These are phyloP conservation scores for Gobionotothen gibberifrons DNA, from an alignment of 2,797 vertebrate genomes.

Conservation along the genomic window DNA sequence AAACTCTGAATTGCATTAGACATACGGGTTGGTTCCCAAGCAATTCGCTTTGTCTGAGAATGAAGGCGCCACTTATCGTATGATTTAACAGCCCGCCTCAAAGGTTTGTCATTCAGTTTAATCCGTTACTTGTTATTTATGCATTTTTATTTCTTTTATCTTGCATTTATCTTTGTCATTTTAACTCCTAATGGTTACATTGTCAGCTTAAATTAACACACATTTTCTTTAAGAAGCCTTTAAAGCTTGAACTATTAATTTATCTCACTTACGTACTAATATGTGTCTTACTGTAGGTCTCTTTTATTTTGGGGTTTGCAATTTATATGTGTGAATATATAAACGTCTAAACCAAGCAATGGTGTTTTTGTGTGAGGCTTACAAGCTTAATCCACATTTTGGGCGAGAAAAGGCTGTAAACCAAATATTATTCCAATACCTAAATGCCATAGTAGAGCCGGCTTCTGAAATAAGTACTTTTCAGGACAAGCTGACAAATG, in stretches of 20 bases:
- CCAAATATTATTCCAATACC: constrained; percentile 48
- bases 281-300: constrained; percentile 13
- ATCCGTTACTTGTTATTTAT: constrained; percentile 24
- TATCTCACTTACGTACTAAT: constrained; percentile 31
- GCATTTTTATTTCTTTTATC: constrained; percentile 5
- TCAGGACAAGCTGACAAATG: constrained; percentile 37
- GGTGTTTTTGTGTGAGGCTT: constrained; percentile 40
- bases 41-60: constrained; percentile 35
- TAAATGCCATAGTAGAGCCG: constrained; percentile 37
- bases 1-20: constrained; percentile 15
- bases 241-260: constrained; percentile 20
- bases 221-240: constrained; percentile 4
- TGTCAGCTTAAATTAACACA: constrained; percentile 11
- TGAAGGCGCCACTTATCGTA: background rate
- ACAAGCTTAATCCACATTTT: constrained; percentile 53
- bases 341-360: constrained; percentile 37
- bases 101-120: constrained; percentile 9
- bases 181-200: constrained; percentile 4
- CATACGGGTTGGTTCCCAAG: constrained; percentile 12
- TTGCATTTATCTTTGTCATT: constrained; percentile 13
- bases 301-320: constrained; percentile 10
- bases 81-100: constrained; percentile 20
- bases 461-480: constrained; percentile 38
- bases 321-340: constrained; percentile 35
- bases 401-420: background rate